Conservation (phyloP, 2,113 vertebrate genomes). For the Meriones unguiculatus region DNA sequence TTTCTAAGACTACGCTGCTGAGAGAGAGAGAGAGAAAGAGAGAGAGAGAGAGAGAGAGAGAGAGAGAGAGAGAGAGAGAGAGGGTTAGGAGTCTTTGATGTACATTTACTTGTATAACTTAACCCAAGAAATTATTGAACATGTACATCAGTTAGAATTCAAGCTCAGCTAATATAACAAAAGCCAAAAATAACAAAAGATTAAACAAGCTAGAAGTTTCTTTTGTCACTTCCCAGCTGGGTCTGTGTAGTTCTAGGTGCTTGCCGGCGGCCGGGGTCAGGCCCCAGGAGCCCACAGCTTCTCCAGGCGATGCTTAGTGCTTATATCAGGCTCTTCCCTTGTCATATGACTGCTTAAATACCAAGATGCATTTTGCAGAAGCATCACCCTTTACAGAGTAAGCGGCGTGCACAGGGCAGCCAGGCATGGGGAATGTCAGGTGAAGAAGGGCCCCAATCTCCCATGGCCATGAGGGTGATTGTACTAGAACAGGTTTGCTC, state of each 20-base stretch:
- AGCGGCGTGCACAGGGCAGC: neutral
- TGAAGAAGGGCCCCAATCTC: neutral
- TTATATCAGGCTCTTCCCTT: neutral
- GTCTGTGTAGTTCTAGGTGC: neutral
- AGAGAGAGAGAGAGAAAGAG: no score
- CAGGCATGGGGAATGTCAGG: neutral
- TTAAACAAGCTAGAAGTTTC: neutral
- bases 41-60: no score
- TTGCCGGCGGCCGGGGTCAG: neutral
- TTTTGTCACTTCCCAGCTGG: neutral
- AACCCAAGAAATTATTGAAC: neutral
- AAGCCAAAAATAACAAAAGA: neutral
- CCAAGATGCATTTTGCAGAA: conserved; percentile 10
- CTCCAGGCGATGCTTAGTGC: neutral
- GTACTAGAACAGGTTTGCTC: neutral
- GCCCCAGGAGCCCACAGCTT: neutral
- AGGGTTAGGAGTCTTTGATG: neutral
- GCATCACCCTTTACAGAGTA: neutral
- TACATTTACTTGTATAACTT: neutral
- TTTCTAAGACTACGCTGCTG: neutral
- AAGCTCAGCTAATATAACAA: neutral
- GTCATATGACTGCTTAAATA: neutral
- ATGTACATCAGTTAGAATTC: neutral
- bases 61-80: no score
- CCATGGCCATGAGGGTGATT: neutral